A percentile compares a stretch with the other conserved stretches of the same genome.
Conservation (phyloP, 2,888 invertebrate species). For the Acronicta alni region DNA sequence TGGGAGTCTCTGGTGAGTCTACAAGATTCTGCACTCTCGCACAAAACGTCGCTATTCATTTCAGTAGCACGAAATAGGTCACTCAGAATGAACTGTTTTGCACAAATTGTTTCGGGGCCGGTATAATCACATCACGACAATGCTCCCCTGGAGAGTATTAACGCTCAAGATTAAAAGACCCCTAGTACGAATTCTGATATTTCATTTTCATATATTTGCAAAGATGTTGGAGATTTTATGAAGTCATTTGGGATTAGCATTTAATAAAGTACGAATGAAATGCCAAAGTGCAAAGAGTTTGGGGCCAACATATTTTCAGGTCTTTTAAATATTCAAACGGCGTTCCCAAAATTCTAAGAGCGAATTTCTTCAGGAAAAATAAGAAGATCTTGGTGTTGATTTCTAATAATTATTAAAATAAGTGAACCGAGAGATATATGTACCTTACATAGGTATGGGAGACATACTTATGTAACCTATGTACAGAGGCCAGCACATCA, state of each 20-base stretch:
- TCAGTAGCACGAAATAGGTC: slow-evolving; percentile 29
- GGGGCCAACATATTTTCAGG: slow-evolving; percentile 9
- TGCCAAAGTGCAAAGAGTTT: slow-evolving; percentile 6
- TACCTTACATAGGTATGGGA: no score
- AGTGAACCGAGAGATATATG: no score
- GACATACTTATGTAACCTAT: no score
- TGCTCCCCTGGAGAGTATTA: slow-evolving; percentile 18
- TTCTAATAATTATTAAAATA: no score
- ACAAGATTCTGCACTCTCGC: slow-evolving; percentile 63
- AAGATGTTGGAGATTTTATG: slow-evolving; percentile 27
- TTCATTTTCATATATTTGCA: slow-evolving; percentile 40
- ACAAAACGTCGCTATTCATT: slow-evolving; percentile 32
- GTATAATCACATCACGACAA: slow-evolving; percentile 23
- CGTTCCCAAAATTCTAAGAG: neutral
- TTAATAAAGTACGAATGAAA: slow-evolving; percentile 27
- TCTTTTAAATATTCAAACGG: slow-evolving; percentile 9
- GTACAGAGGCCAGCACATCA: no score
- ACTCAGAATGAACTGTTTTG: slow-evolving; percentile 25
- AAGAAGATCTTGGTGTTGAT: no score
- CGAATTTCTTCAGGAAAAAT: neutral
- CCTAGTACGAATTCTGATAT: slow-evolving; percentile 9
- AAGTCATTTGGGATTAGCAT: slow-evolving; percentile 26
- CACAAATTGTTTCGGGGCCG: slow-evolving; percentile 32
- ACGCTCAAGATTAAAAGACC: slow-evolving; percentile 18
- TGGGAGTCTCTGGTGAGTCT: slow-evolving; percentile 44